Percentiles rank a stretch among this genome's conserved stretches.
Evolutionary conservation across 2,888 invertebrate species (phyloP).

Genomic region (Pachymerium ferrugineum): DNA sequence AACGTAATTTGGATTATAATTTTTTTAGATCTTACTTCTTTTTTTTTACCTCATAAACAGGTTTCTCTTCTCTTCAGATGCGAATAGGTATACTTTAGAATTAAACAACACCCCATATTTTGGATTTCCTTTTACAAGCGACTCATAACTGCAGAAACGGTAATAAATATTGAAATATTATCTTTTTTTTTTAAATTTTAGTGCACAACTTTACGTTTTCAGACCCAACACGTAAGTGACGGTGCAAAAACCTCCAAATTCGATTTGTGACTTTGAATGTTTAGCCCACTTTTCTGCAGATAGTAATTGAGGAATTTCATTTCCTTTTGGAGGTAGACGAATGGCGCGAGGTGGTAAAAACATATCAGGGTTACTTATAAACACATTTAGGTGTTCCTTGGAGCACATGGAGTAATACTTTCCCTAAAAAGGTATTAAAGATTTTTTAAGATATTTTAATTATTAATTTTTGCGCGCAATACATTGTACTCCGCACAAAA

Average conservation of each 20-base stretch:
- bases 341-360: neutral
- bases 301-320: neutral
- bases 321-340: neutral
- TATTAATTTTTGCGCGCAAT: no score
- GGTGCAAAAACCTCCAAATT: neutral
- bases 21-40: neutral
- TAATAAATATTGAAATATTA: no score
- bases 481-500: neutral
- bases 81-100: neutral
- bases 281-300: neutral
- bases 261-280: neutral
- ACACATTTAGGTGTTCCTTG: neutral
- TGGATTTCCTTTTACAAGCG: neutral
- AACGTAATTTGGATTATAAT: neutral
- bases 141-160: no score
- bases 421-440: neutral
- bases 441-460: no score
- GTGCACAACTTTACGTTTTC: neutral
- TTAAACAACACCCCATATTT: neutral
- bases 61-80: neutral
- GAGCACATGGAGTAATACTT: neutral
- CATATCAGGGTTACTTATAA: neutral
- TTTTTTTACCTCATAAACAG: neutral
- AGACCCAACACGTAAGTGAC: neutral
- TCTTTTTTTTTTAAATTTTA: no score